Conservation (phyloP, 2,113 vertebrate genomes). For the Sorex fumeus region DNA sequence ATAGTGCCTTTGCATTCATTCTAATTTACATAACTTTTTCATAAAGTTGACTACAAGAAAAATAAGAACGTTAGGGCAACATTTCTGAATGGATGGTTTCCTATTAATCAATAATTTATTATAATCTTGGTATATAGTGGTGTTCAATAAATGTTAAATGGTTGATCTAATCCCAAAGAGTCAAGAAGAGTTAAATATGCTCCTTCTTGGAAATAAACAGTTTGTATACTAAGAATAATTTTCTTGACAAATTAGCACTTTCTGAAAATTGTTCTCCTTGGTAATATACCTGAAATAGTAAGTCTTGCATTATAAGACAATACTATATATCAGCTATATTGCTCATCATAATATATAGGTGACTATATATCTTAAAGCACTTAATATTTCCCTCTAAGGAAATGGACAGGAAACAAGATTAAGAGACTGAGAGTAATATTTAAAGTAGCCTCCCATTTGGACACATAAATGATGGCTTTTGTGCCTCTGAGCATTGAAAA, state of each 20-base stretch:
- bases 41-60: slow-evolving; percentile 11
- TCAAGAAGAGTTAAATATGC: slow-evolving; percentile 55
- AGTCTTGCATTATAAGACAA: slow-evolving; percentile 63
- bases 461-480: slow-evolving; percentile 40
- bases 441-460: slow-evolving; percentile 38
- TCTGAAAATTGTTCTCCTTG: slow-evolving; percentile 63
- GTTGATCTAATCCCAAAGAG: not conserved
- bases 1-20: not conserved
- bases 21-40: slow-evolving; percentile 49
- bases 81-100: slow-evolving; percentile 47
- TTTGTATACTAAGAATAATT: slow-evolving; percentile 71
- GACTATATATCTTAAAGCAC: not conserved
- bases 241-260: slow-evolving; percentile 55
- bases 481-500: slow-evolving; percentile 24
- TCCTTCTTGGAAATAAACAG: slow-evolving; percentile 47
- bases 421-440: slow-evolving; percentile 65
- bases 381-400: slow-evolving; percentile 67
- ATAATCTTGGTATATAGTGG: not conserved
- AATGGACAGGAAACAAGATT: slow-evolving; percentile 72
- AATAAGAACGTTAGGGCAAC: not conserved
- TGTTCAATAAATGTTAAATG: slow-evolving; percentile 57
- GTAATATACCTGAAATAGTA: slow-evolving; percentile 58
- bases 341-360: slow-evolving; percentile 28
- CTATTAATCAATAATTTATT: slow-evolving; percentile 69
- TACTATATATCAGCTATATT: slow-evolving; percentile 58